A percentile compares a stretch with the other conserved stretches of the same genome.
These are phyloP conservation scores for Apostichopus parvimensis DNA, from an alignment of 35 echinoderm and acorn worm species.

Conservation along the genomic window DNA sequence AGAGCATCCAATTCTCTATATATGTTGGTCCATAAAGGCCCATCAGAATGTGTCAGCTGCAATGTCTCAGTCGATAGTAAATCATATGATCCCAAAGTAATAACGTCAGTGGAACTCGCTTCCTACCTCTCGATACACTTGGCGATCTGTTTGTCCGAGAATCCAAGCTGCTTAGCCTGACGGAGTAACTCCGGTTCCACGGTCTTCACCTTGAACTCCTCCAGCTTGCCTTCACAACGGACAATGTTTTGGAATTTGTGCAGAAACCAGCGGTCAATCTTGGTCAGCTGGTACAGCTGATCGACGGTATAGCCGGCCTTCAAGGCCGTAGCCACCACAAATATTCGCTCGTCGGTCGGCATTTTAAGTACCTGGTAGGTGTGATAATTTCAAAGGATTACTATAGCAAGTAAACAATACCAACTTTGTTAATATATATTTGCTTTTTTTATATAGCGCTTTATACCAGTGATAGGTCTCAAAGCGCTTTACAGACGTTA, in stretches of 20 bases:
- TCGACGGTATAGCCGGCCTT: conserved; percentile 91
- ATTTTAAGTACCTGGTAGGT: conserved; percentile 60
- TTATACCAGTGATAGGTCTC: too few species aligned
- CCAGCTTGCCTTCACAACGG: conserved; percentile 54
- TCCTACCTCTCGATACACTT: conserved; percentile 81
- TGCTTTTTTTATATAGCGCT: too few species aligned
- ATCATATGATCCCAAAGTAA: too few species aligned
- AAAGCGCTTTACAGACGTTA: too few species aligned
- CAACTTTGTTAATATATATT: too few species aligned
- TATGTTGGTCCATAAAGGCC: too few species aligned
- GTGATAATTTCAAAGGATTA: too few species aligned
- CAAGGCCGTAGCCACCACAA: conserved; percentile 83
- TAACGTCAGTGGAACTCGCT: too few species aligned
- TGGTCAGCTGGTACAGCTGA: conserved; percentile 83
- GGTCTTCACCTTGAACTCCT: conserved; percentile 29
- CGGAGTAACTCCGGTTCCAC: conserved; percentile 63
- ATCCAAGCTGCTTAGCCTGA: conserved; percentile 85
- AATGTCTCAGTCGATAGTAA: too few species aligned
- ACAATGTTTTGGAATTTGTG: conserved; percentile 93
- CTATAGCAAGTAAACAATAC: too few species aligned
- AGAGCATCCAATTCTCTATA: too few species aligned
- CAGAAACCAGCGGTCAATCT: conserved; percentile 96
- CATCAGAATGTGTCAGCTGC: too few species aligned
- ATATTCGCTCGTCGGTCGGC: conserved; percentile 93
- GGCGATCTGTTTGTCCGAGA: conserved; percentile 92